phyloP scores from a whole-genome alignment of 1,140 invertebrate genomes.

The Zaprionus kolodkinae region DNA sequence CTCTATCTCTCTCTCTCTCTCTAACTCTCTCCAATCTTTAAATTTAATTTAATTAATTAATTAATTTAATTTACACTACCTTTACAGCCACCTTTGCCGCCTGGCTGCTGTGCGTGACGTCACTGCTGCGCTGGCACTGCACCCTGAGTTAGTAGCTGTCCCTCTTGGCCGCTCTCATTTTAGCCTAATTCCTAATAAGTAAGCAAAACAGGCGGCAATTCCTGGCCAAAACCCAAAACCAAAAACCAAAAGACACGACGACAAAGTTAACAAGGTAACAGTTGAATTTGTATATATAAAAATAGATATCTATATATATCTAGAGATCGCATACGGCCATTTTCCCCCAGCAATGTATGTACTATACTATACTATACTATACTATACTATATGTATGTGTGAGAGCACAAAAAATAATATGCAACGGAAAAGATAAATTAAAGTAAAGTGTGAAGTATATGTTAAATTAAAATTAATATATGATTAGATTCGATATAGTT shows the following conservation, averaged over 20 bases:
- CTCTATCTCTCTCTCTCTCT: no score
- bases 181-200: slow-evolving; percentile 53
- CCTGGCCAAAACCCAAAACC: not conserved
- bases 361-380: not conserved
- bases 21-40: no score
- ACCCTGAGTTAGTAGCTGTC: slow-evolving; percentile 68
- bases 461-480: slow-evolving; percentile 15
- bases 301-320: slow-evolving; percentile 2
- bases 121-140: slow-evolving; percentile 63
- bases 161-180: slow-evolving; percentile 50
- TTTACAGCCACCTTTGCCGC: slow-evolving; percentile 48
- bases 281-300: slow-evolving; percentile 73
- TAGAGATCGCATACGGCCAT: slow-evolving; percentile 44
- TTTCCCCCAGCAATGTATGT: slow-evolving; percentile 41
- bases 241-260: slow-evolving; percentile 10
- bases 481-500: slow-evolving; percentile 33
- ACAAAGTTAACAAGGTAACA: slow-evolving; percentile 74
- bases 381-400: slow-evolving; percentile 40
- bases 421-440: slow-evolving; percentile 15
- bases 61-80: not conserved
- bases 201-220: slow-evolving; percentile 31
- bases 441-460: not conserved
- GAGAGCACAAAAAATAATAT: slow-evolving; percentile 32
- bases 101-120: slow-evolving; percentile 57
- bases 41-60: no score